These are phyloP conservation scores for Epinotia demarniana DNA, from an alignment of 2,888 invertebrate genomes.

Conservation along the genomic window DNA sequence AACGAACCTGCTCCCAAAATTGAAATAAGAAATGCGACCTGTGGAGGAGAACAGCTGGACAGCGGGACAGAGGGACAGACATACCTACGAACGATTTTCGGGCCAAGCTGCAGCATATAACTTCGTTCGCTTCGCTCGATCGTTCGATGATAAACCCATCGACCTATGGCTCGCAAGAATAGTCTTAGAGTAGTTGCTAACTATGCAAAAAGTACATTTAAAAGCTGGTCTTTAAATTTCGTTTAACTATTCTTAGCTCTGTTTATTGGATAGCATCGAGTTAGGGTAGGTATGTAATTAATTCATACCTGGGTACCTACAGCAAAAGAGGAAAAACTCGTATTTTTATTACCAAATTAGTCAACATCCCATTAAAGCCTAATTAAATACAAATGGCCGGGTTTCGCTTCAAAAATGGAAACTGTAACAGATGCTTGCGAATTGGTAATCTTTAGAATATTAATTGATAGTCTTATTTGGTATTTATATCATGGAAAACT, in stretches of 20 bases:
- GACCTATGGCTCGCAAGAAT: too few relatives aligned
- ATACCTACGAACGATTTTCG: too few relatives aligned
- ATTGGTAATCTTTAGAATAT: not conserved
- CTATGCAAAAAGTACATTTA: not conserved
- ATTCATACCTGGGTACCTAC: not conserved
- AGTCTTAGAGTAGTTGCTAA: not conserved
- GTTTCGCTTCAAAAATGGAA: not conserved
- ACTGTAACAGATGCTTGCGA: not conserved
- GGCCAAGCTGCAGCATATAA: too few relatives aligned
- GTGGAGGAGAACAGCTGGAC: too few relatives aligned
- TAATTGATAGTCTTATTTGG: not conserved
- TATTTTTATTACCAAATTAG: not conserved
- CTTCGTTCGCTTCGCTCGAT: too few relatives aligned
- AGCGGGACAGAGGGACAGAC: too few relatives aligned
- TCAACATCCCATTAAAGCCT: not conserved
- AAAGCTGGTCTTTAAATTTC: not conserved
- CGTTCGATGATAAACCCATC: too few relatives aligned
- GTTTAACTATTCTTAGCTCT: too few relatives aligned
- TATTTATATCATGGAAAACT: not conserved
- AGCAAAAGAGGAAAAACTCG: not conserved
- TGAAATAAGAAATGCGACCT: too few relatives aligned
- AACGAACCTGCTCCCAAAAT: too few relatives aligned
- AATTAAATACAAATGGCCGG: constrained; percentile 10
- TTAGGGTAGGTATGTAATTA: not conserved
- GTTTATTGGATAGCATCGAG: too few relatives aligned